A percentile compares a stretch with the other conserved stretches of the same genome.
These are phyloP conservation scores for Bellardia bayeri DNA, from an alignment of 2,888 invertebrate species.

Conservation along the genomic window DNA sequence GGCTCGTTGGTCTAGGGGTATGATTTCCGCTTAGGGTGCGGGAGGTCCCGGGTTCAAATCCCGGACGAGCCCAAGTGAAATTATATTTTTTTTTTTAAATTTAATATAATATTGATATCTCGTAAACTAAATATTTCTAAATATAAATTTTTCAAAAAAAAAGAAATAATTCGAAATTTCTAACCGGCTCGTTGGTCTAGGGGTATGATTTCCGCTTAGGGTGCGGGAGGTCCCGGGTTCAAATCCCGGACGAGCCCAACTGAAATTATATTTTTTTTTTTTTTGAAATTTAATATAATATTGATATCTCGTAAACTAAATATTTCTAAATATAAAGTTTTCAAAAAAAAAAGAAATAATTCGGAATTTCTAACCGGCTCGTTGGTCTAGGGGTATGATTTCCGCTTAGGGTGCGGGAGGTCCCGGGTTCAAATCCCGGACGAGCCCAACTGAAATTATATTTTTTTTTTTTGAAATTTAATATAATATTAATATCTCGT, in stretches of 20 bases:
- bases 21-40: slow-evolving; percentile 85
- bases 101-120: no score
- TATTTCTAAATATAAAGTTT: no score
- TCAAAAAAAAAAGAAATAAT: no score
- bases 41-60: slow-evolving; percentile 85
- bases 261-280: no score
- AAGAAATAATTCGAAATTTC: accelerated
- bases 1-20: slow-evolving; percentile 83
- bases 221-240: slow-evolving; percentile 85
- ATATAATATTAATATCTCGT: no score
- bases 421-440: slow-evolving; percentile 85
- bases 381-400: slow-evolving; percentile 84
- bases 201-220: slow-evolving; percentile 85
- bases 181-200: slow-evolving; percentile 81
- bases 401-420: slow-evolving; percentile 85
- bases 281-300: no score
- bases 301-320: no score
- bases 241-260: slow-evolving; percentile 85
- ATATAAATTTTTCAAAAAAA: no score
- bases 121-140: no score
- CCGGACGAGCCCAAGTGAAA: slow-evolving; percentile 79
- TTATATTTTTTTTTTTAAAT: no score
- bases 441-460: slow-evolving; percentile 52
- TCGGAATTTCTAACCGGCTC: slow-evolving; percentile 57
- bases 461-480: no score